Evolutionary conservation across 2,113 vertebrate genomes (phyloP).

Genomic region (Toxotes chatareus): DNA sequence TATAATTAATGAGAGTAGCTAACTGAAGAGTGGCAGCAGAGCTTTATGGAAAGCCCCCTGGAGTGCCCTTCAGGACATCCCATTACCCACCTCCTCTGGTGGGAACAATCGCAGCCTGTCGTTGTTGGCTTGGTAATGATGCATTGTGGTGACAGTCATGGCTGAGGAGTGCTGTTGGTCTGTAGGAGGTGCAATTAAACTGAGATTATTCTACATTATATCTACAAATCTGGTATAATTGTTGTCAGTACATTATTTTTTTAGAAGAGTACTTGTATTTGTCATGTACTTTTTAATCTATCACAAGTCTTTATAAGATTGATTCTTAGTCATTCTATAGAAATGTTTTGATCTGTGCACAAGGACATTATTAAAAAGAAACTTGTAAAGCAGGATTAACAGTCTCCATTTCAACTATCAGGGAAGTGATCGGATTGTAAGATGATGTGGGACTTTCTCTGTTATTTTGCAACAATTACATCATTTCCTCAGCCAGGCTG

Average conservation of each 20-base stretch:
- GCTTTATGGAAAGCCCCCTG: constrained; percentile 64
- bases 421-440: constrained; percentile 24
- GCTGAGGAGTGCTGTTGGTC: constrained; percentile 3
- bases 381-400: constrained; percentile 8
- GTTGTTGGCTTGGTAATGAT: constrained; percentile 33
- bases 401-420: constrained; percentile 17
- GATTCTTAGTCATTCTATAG: background rate
- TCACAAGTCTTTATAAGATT: background rate
- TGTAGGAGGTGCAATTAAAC: constrained; percentile 10
- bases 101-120: constrained; percentile 10
- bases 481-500: constrained; percentile 31
- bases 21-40: constrained; percentile 57
- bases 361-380: constrained; percentile 18
- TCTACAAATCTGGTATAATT: background rate
- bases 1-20: constrained; percentile 77
- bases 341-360: background rate
- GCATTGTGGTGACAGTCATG: constrained; percentile 15
- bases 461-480: constrained; percentile 46
- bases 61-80: constrained; percentile 70
- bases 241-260: background rate
- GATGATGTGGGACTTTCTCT: constrained; percentile 12
- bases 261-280: background rate
- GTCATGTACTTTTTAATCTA: background rate
- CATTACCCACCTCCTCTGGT: constrained; percentile 41
- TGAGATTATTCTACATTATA: constrained; percentile 1